A percentile compares a stretch with the other conserved stretches of the same genome.
Conservation (phyloP, 2,888 invertebrate species). For the Catocala fraxini region DNA sequence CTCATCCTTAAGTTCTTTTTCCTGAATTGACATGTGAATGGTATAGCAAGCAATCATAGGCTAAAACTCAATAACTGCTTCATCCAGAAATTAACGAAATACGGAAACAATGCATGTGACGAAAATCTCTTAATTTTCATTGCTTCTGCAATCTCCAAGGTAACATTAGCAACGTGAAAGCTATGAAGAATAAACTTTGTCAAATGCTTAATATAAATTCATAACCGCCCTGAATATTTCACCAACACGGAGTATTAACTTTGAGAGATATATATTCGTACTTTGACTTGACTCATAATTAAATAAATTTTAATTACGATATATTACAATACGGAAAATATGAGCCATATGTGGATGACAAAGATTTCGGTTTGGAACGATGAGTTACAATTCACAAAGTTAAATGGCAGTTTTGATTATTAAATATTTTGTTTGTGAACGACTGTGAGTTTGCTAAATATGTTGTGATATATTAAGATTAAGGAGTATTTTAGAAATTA, state of each 20-base stretch:
- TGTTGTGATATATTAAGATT: neutral
- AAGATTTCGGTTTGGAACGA: slow-evolving; percentile 9
- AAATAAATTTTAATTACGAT: slow-evolving; percentile 22
- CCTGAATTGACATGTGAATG: too few species aligned
- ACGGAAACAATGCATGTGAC: neutral
- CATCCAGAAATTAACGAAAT: too few species aligned
- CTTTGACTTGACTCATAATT: slow-evolving; percentile 8
- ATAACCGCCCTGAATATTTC: slow-evolving; percentile 8
- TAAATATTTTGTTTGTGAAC: slow-evolving; percentile 12
- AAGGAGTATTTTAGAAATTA: slow-evolving; percentile 1
- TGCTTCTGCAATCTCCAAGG: neutral
- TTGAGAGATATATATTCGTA: slow-evolving; percentile 8
- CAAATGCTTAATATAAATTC: slow-evolving; percentile 16
- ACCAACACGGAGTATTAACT: slow-evolving; percentile 9
- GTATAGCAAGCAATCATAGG: too few species aligned
- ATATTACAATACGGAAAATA: slow-evolving; percentile 16
- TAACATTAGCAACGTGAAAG: slow-evolving; percentile 4
- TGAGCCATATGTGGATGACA: slow-evolving; percentile 11
- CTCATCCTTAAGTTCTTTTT: too few species aligned
- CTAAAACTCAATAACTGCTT: too few species aligned
- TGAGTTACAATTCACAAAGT: slow-evolving; percentile 9
- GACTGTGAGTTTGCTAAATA: neutral
- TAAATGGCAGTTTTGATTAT: slow-evolving; percentile 2
- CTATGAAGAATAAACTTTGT: slow-evolving; percentile 3
- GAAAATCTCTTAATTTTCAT: neutral